Evolutionary conservation across 2,113 vertebrate genomes (phyloP).

Genomic region (Oreamnos americanus): DNA sequence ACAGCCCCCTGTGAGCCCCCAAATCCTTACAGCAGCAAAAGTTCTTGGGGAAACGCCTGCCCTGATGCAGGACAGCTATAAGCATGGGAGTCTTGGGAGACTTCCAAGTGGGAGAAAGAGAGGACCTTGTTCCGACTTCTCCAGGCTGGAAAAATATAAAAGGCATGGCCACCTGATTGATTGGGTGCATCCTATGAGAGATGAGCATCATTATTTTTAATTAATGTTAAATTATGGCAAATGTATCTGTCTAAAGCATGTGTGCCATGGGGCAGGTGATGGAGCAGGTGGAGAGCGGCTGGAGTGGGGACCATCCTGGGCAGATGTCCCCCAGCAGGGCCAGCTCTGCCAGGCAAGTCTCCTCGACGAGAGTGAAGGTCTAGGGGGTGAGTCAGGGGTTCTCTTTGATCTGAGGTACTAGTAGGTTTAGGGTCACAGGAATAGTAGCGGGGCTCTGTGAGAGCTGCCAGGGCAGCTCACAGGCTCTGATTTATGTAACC

Average conservation of each 20-base stretch:
- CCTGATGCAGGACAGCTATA: fast-evolving
- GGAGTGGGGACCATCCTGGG: too few species aligned
- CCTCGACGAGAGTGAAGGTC: fast-evolving
- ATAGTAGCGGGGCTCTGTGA: fast-evolving
- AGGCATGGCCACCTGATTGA: neutral
- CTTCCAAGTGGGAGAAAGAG: neutral
- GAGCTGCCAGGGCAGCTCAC: too few species aligned
- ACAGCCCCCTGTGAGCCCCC: neutral
- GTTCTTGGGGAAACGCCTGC: neutral
- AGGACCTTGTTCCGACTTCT: neutral
- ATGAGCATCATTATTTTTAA: neutral
- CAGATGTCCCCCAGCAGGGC: fast-evolving
- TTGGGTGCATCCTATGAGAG: neutral
- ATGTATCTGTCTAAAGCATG: neutral
- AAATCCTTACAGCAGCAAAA: neutral
- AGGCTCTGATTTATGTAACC: neutral
- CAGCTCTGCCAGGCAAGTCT: neutral
- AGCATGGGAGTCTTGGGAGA: fast-evolving
- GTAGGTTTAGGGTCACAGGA: neutral
- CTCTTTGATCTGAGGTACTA: fast-evolving
- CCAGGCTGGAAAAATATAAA: neutral
- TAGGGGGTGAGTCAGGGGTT: fast-evolving
- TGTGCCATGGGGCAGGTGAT: fast-evolving
- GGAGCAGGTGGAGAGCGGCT: too few species aligned
- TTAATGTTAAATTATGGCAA: neutral